A percentile compares a stretch with the other conserved stretches of the same genome.
phyloP scores from a whole-genome alignment of 2,113 vertebrate species.

The Ochotona princeps region DNA sequence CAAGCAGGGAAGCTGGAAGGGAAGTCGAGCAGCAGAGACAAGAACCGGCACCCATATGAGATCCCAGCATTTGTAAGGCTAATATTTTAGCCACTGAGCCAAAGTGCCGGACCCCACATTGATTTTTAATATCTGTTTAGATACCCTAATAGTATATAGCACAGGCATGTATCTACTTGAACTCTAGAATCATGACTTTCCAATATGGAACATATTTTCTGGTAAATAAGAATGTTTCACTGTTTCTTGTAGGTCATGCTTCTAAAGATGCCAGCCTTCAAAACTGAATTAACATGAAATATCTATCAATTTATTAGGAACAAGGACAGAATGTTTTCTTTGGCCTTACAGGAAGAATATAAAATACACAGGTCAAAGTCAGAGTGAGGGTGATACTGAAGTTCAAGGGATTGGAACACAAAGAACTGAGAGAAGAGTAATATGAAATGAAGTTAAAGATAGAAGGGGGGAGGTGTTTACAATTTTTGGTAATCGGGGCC shows the following conservation, averaged over 20 bases:
- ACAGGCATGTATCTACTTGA: conserved; percentile 15
- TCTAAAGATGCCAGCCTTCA: not conserved
- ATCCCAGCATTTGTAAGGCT: too few species aligned
- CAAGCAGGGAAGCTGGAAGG: too few species aligned
- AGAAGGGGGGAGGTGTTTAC: not conserved
- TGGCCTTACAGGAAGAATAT: not conserved
- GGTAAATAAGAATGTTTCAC: not conserved
- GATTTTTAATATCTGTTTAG: conserved; percentile 24
- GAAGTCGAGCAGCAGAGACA: too few species aligned
- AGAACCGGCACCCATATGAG: too few species aligned
- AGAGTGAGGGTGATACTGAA: not conserved
- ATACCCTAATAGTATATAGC: not conserved
- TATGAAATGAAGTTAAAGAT: not conserved
- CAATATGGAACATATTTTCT: not conserved
- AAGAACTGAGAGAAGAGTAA: not conserved
- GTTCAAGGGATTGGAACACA: conserved; percentile 10
- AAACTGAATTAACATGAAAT: not conserved
- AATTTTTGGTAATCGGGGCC: not conserved
- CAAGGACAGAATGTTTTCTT: not conserved
- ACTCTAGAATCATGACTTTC: not conserved
- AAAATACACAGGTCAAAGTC: not conserved
- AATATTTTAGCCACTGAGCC: too few species aligned
- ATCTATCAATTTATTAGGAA: not conserved
- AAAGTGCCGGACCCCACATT: too few species aligned
- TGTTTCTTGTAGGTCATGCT: not conserved